Base-by-base conservation (phyloP, 2,797 vertebrate species). In the Silurus lanzhouensis region DNA sequence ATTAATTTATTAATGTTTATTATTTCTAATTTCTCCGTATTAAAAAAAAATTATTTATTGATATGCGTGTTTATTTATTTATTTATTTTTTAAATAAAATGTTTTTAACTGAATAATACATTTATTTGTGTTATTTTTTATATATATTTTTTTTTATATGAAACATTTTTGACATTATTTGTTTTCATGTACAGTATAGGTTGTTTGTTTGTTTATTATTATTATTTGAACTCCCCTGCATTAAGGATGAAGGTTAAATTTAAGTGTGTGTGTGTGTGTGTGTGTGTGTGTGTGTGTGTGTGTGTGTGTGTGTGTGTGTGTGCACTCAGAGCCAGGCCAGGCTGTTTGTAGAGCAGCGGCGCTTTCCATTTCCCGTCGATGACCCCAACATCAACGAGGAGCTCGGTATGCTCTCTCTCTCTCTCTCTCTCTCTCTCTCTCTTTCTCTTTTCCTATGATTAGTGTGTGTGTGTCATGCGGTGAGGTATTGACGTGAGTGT, bases 381-480 rank as follows among this genome's bases (percentile, higher is more conserved):
- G 96, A 96, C 89, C 95, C 94, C 86, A 97, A 94, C 93, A 98
- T 94, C 86, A 98, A 99, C 85, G 98, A 99, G 91, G 98, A 99
- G 86, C 92, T 99, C 0, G 98, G 98, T 99, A 91, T 95, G 96
- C 74, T 25, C 4, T 44, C 15, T n/a, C 14, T 27, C 14, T 52
- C 17, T 31, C 1, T 78, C 31, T 61, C 31, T 64, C 19, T 64
- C 6, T 52, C 5, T 38, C 15, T 75, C 6, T 27, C 57, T 64
- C 15, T 46, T 14, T 27, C 0, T 44, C 25, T 27, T 31, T 17
- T 9, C n/a, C 58, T 64, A 2, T 22, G 0, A 31, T 27, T 27
- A 27, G 19, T 58, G 14, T 58, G 64, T 64, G 58, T 87, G n/a
- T 67, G 76, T 81, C 57, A 58, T 38, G 1, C 17, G 14, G 17